Evolutionary conservation across 2,797 vertebrate genomes (phyloP).

Genomic region (Sebastes kiyomatsui): DNA sequence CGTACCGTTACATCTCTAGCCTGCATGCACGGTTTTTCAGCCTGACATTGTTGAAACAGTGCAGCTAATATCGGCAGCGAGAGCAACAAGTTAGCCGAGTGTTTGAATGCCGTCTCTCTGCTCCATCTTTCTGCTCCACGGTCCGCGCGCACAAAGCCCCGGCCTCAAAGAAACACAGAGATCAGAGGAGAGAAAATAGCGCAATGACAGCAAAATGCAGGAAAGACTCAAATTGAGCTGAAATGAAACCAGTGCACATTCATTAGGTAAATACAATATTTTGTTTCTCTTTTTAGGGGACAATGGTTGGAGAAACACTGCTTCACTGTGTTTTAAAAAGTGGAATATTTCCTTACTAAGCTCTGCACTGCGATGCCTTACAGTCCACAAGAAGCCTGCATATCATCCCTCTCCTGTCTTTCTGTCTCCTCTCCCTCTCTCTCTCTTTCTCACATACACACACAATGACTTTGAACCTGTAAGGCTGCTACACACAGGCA

Average conservation of each 20-base stretch:
- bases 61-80: too few relatives aligned
- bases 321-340: neutral
- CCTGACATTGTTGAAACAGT: too few relatives aligned
- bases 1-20: too few relatives aligned
- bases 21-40: too few relatives aligned
- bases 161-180: neutral
- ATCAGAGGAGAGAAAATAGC: neutral
- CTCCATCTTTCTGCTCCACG: too few relatives aligned
- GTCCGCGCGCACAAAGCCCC: neutral
- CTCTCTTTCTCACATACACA: neutral
- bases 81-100: too few relatives aligned
- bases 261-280: neutral
- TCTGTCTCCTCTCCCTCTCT: neutral
- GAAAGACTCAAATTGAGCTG: neutral
- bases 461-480: constrained; percentile 44
- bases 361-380: constrained; percentile 19
- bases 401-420: neutral
- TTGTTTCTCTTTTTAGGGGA: neutral
- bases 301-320: neutral
- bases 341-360: neutral
- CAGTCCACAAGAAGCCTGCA: constrained; percentile 16
- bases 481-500: constrained; percentile 27
- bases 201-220: neutral
- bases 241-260: neutral
- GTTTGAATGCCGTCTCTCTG: too few relatives aligned